These are phyloP conservation scores for Chelonus formosanus DNA, from an alignment of 2,888 invertebrate species.

Conservation along the genomic window DNA sequence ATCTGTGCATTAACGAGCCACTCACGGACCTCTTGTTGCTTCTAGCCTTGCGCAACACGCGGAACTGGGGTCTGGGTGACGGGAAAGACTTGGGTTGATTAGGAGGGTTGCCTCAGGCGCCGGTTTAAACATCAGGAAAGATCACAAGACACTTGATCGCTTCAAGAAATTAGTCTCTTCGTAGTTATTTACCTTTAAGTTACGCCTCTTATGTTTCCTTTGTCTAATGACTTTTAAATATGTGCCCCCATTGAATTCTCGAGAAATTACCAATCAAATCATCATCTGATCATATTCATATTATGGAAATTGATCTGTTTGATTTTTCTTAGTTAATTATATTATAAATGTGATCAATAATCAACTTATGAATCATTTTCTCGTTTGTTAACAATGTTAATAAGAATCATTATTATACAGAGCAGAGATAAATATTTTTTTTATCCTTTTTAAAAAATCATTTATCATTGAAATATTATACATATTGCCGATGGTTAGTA, in stretches of 20 bases:
- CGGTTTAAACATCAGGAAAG: conserved; percentile 26
- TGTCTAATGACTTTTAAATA: no score
- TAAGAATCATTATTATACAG: no score
- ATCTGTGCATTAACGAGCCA: conserved; percentile 46
- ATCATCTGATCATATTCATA: background rate
- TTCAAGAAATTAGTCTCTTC: conserved; percentile 18
- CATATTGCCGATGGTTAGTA: no score
- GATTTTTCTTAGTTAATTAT: no score
- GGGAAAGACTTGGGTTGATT: conserved; percentile 25
- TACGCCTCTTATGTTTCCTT: no score
- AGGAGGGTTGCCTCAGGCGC: conserved; percentile 30
- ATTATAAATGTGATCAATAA: no score
- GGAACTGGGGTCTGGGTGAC: conserved; percentile 25
- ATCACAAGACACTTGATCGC: conserved; percentile 32
- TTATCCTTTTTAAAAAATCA: no score
- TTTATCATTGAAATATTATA: no score
- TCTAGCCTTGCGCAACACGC: conserved; percentile 28
- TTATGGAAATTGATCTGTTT: background rate
- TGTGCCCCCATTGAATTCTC: conserved; percentile 4
- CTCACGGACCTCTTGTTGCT: conserved; percentile 20
- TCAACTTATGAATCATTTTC: no score
- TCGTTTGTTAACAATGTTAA: no score
- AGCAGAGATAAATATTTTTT: no score
- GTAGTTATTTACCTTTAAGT: background rate
- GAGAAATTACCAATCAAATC: background rate